Evolutionary conservation across 2,888 invertebrate species (phyloP), one percentile per base, ranked within the genome.

Genomic region (Rhagonycha lutea): DNA sequence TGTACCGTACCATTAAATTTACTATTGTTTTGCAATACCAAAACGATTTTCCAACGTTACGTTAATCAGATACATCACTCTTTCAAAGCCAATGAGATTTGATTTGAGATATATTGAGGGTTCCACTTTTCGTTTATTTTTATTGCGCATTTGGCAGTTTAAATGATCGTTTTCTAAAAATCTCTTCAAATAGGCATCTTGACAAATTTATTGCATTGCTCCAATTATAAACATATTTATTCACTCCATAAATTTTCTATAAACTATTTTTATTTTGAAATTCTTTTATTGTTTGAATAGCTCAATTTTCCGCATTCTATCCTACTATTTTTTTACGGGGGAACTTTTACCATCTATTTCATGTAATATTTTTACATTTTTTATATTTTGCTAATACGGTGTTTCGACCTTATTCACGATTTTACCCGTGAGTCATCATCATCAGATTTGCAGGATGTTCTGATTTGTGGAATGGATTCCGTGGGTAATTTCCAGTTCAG

Each of bases 1-100:
- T 47, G 67, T 72, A 72, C 28, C 69, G 61, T 24, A 32, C 28
- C 75, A 60, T 69, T 75, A 75, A 75, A 75, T 71, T 68, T 68
- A 72, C 63, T 75, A 68, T 72, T 72, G 68, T 75, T 71, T 72
- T 69, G 47, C 74, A 26, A 70, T 74, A 26, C 74, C 74, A 71
- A 70, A 74, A 65, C 75, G 72, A 75, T 75, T 75, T 75, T 63
- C 75, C 69, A 72, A 65, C 63, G 71, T 72, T 75, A 75, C 69
- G 68, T 75, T 75, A 75, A 75, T 75, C 71, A 75, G 69, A 72
- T 71, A 72, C 75, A 69, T 75, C 69, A 75, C 67, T 69, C 61
- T 61, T 69, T 61, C 26, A 70, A 74, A 74, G 70, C 74, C 70
- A 69, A 70, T 63, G 70, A 74, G 74, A 74, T 74, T 74, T 74